A percentile compares a stretch with the other conserved stretches of the same genome.
Evolutionary conservation across 1,140 invertebrate species (phyloP).

Genomic region (Macrobrachium nipponense): DNA sequence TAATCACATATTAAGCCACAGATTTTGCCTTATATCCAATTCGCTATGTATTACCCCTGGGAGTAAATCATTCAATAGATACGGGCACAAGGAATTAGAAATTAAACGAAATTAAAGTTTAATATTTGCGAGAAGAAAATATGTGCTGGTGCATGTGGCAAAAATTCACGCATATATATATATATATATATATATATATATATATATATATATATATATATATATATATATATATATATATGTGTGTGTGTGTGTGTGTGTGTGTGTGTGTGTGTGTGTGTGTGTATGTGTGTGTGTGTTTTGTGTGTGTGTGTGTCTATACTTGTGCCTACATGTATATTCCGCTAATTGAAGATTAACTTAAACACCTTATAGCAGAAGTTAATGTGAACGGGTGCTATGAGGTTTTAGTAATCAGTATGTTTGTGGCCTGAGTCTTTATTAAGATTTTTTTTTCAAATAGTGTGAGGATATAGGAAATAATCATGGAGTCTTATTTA

Average conservation of each 20-base stretch:
- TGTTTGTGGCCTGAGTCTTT: no score
- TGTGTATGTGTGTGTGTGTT: constrained; percentile 21
- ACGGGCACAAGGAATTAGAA: no score
- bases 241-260: constrained; percentile 3
- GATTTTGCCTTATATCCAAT: background rate
- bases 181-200: constrained; percentile 25
- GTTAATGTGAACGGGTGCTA: no score
- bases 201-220: background rate
- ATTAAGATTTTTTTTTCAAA: no score
- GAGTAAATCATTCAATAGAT: no score
- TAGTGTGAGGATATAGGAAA: no score
- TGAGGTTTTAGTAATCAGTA: no score
- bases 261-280: constrained; percentile 27
- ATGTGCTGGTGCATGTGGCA: background rate
- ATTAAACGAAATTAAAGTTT: no score
- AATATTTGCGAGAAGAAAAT: background rate
- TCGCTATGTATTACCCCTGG: background rate
- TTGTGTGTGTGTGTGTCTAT: background rate
- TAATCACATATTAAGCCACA: constrained; percentile 9
- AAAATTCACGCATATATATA: constrained; percentile 12
- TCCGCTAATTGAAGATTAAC: no score
- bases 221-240: constrained; percentile 12
- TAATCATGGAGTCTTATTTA: no score
- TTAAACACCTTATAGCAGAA: no score
- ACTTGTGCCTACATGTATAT: background rate